Base-by-base conservation (phyloP, 2,888 invertebrate species). In the Minunthozetes semirufus region DNA sequence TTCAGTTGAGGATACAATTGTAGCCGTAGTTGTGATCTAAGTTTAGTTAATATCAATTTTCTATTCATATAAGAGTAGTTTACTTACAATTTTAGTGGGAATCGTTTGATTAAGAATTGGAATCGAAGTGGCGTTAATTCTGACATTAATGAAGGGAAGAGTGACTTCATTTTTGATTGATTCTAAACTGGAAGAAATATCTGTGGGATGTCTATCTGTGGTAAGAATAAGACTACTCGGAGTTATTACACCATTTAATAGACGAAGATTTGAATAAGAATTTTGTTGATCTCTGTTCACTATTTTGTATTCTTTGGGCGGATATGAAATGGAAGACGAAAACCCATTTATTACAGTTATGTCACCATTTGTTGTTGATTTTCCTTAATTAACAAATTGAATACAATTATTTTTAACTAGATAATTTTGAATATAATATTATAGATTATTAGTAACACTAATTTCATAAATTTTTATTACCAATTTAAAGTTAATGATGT, bases 271-370 rank as follows among this genome's bases (percentile, higher is more conserved):
- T 17, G 61, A 11, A 33, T 61, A n/a, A 33, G 2, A 29, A 15
- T 33, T 61, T 27, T 25, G 25, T 19, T 56, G 19, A 56, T 25
- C 33, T 61, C 61, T 61, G 61, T 61, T 9, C 17, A 22, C 2
- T 1, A 29, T 42, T 42, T 42, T 15, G 22, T 68, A 46, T 22
- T 46, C 22, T 46, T 38, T 11, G 15, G 38, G 68, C 11, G 68
- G 68, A 42, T 68, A 68, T 42, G 68, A 42, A 9, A 68, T 19
- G 42, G 68, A 42, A 5, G 42, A 42, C n/a, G 42, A 38, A 13
- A 42, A 13, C n/a, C 68, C 68, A 22, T 68, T 68, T 1, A 68
- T 68, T 68, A 68, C 68, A 42, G 68, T 68, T 38, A 68, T 68
- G 22, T 68, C 68, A 22, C 68, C 68, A 0, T 42, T 46, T 19